Evolutionary conservation across 2,888 invertebrate genomes (phyloP).

Genomic region (Gryllus longicercus): DNA sequence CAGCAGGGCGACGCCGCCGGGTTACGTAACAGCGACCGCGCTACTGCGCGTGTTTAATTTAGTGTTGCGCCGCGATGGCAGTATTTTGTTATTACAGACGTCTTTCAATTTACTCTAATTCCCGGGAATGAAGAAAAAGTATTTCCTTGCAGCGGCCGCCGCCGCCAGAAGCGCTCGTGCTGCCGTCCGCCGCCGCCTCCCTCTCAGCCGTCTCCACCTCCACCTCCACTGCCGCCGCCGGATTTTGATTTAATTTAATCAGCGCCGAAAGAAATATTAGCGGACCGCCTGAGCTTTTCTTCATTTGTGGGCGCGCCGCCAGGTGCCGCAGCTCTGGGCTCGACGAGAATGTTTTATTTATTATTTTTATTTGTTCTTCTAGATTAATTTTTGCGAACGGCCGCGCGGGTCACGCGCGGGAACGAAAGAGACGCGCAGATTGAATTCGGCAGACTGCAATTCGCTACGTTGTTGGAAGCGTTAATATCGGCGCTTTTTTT

Average conservation of each 20-base stretch:
- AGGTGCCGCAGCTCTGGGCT: background rate
- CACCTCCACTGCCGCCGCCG: conserved; percentile 32
- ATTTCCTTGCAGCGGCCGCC: conserved; percentile 21
- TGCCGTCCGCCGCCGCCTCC: conserved; percentile 18
- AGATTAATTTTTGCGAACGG: background rate
- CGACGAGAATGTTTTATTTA: background rate
- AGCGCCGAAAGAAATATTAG: conserved; percentile 39
- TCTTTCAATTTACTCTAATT: conserved; percentile 51
- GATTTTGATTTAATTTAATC: conserved; percentile 52
- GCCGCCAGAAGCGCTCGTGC: conserved; percentile 25
- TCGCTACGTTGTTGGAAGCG: no score
- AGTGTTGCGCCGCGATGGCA: conserved; percentile 24
- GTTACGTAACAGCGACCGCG: background rate
- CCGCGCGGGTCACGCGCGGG: background rate
- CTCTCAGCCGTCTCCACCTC: background rate
- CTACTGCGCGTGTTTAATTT: conserved; percentile 24
- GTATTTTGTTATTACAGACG: conserved; percentile 41
- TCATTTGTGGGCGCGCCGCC: background rate
- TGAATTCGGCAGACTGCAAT: no score
- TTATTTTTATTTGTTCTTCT: background rate
- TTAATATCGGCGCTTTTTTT: background rate
- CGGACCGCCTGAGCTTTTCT: conserved; percentile 3
- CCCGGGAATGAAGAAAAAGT: conserved; percentile 48
- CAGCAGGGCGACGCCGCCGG: background rate
- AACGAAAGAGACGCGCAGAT: background rate